Evolutionary conservation across 2,888 invertebrate genomes (phyloP).

Genomic region (Callimorpha dominula): DNA sequence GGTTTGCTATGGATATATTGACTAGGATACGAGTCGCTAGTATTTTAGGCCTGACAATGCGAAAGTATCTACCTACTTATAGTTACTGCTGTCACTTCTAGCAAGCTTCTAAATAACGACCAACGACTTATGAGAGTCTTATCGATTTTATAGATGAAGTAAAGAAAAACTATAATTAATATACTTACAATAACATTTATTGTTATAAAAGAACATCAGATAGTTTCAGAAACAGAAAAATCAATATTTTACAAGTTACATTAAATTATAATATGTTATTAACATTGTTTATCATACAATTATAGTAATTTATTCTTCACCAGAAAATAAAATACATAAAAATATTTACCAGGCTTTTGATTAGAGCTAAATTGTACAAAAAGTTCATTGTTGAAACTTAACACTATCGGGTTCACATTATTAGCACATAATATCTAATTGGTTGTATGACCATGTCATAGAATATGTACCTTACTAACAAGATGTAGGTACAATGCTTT

Average conservation of each 20-base stretch:
- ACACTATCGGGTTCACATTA: neutral
- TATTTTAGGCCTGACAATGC: no score
- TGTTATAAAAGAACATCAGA: neutral
- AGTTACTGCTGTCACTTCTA: no score
- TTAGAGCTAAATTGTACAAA: conserved; percentile 1
- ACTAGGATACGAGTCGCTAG: no score
- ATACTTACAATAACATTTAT: neutral
- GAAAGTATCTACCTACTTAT: no score
- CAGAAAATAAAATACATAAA: neutral
- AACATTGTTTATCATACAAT: neutral
- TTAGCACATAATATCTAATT: conserved; percentile 16
- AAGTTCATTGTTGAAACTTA: conserved; percentile 9
- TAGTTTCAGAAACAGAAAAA: neutral
- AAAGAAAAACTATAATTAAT: neutral
- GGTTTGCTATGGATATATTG: no score
- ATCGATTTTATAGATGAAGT: neutral
- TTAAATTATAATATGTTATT: neutral
- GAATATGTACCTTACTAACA: neutral
- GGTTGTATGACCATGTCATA: neutral
- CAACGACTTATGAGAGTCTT: no score
- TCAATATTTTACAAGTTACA: neutral
- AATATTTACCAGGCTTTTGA: neutral
- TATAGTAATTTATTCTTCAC: neutral
- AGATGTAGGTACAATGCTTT: no score
- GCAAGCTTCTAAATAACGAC: no score